Conservation (phyloP, 92 coral and sea anemone genomes). For the Galaxea fascicularis region DNA sequence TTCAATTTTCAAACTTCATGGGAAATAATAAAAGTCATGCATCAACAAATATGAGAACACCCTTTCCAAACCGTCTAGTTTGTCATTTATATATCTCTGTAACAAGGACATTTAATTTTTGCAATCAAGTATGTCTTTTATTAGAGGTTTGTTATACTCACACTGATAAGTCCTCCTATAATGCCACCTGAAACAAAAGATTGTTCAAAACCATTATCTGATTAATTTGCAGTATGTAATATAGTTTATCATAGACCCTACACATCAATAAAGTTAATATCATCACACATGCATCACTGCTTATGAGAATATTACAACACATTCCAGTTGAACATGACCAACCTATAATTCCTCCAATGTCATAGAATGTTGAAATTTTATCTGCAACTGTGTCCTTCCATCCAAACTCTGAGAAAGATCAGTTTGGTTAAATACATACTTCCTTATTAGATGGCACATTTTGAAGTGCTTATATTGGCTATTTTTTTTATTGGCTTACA, state of each 20-base stretch:
- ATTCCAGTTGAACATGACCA: not conserved
- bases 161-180: conserved; percentile 43
- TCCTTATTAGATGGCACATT: too few relatives aligned
- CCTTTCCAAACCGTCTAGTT: too few relatives aligned
- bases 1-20: too few relatives aligned
- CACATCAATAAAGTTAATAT: too few relatives aligned
- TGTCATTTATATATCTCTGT: too few relatives aligned
- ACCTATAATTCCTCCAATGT: conserved; percentile 90
- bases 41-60: too few relatives aligned
- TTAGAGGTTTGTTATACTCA: conserved; percentile 10
- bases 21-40: too few relatives aligned
- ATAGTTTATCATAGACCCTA: not conserved
- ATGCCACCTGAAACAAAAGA: conserved; percentile 28
- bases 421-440: not conserved
- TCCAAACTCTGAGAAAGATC: conserved; percentile 54
- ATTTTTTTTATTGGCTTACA: too few relatives aligned
- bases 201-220: too few relatives aligned
- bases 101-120: too few relatives aligned
- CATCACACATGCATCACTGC: too few relatives aligned
- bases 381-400: conserved; percentile 83
- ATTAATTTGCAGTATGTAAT: not conserved
- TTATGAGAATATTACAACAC: not conserved
- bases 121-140: not conserved
- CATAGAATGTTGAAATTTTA: conserved; percentile 86
- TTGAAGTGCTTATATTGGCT: too few relatives aligned